Evolutionary conservation across 2,113 vertebrate genomes (phyloP).

Genomic region (Lycocorax pyrrhopterus): DNA sequence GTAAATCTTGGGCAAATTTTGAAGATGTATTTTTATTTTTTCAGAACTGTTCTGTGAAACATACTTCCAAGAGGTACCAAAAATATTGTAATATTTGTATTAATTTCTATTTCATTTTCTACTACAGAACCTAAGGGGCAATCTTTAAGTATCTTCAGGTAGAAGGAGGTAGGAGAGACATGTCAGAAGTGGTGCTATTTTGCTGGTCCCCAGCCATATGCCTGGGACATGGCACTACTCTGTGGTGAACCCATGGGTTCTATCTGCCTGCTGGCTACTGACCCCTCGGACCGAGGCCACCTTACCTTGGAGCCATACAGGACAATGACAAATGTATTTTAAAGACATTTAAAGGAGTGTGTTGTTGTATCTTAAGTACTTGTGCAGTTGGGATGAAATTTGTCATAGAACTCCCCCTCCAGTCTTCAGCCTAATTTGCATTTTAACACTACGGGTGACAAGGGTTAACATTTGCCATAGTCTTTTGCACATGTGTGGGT

Average conservation of each 20-base stretch:
- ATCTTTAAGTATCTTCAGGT: neutral
- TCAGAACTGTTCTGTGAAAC: neutral
- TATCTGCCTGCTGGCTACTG: neutral
- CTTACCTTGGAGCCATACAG: neutral
- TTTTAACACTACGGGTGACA: neutral
- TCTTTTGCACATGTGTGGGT: neutral
- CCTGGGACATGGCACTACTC: no score
- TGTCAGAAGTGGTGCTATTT: neutral
- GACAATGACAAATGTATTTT: neutral
- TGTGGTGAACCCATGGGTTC: neutral
- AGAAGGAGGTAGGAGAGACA: neutral
- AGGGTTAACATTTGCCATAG: neutral
- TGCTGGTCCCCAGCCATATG: neutral
- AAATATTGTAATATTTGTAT: neutral
- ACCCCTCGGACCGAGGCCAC: fast-evolving
- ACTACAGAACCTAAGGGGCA: neutral
- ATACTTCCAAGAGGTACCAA: neutral
- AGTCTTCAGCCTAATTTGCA: neutral
- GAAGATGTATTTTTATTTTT: neutral
- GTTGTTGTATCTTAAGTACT: neutral
- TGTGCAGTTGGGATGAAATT: neutral
- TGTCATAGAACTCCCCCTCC: neutral
- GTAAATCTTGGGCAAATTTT: neutral
- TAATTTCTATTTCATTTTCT: neutral
- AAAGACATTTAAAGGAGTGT: neutral